These are phyloP conservation scores for Heliconius himera DNA, from an alignment of 1,140 invertebrate genomes.

Conservation along the genomic window DNA sequence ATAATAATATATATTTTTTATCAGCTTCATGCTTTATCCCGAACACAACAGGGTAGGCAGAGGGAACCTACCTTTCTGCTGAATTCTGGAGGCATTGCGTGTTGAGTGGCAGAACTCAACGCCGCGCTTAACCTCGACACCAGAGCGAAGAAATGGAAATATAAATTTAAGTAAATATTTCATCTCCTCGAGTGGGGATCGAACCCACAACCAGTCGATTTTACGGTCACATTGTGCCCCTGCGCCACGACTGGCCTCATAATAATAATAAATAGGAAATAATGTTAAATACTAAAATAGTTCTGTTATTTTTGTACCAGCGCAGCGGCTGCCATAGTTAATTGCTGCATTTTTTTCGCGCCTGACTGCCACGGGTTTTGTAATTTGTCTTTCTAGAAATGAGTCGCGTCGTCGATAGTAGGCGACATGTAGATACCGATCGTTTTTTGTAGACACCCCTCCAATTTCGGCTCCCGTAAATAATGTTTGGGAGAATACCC, in stretches of 20 bases:
- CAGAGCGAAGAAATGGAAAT: too few species aligned
- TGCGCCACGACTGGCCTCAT: not conserved
- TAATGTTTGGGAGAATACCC: slow-evolving; percentile 76
- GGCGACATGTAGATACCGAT: slow-evolving; percentile 72
- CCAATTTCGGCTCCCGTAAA: slow-evolving; percentile 73
- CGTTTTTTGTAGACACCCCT: slow-evolving; percentile 72
- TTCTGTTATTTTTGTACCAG: slow-evolving; percentile 58
- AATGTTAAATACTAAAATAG: slow-evolving; percentile 60
- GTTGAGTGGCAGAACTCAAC: too few species aligned
- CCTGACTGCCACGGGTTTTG: slow-evolving; percentile 69
- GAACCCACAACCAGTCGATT: too few species aligned
- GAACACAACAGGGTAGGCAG: too few species aligned
- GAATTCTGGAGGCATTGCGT: too few species aligned
- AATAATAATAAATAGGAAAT: slow-evolving; percentile 58
- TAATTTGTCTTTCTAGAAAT: slow-evolving; percentile 81
- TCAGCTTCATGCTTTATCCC: too few species aligned
- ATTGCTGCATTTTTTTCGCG: slow-evolving; percentile 78
- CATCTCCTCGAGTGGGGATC: too few species aligned
- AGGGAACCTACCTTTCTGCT: too few species aligned
- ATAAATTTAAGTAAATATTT: too few species aligned
- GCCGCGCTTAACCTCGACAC: too few species aligned
- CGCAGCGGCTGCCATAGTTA: slow-evolving; percentile 60
- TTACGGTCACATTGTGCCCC: too few species aligned
- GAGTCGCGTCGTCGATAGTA: slow-evolving; percentile 78
- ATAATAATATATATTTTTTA: slow-evolving; percentile 42